These are phyloP conservation scores for Channallabes apus DNA, from an alignment of 2,797 vertebrate genomes.

Conservation along the genomic window DNA sequence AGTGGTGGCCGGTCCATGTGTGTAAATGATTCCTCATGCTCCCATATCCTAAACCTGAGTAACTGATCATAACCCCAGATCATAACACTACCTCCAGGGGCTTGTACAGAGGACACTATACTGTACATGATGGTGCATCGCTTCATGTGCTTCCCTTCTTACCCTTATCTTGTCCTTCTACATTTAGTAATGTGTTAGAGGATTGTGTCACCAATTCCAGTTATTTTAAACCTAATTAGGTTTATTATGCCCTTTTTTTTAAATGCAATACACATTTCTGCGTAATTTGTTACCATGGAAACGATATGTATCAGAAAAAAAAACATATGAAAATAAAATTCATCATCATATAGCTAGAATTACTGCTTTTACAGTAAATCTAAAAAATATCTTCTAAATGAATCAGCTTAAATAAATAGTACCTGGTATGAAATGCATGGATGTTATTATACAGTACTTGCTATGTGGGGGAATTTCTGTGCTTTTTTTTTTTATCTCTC, in stretches of 20 bases:
- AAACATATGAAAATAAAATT: neutral
- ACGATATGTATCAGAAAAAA: neutral
- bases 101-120: too few relatives aligned
- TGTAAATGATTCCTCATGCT: too few relatives aligned
- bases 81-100: too few relatives aligned
- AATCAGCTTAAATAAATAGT: neutral
- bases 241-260: neutral
- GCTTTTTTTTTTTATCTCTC: neutral
- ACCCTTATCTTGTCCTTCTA: too few relatives aligned
- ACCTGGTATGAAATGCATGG: neutral
- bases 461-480: neutral
- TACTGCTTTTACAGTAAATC: neutral
- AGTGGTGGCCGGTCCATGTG: too few relatives aligned
- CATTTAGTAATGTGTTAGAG: too few relatives aligned
- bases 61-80: too few relatives aligned
- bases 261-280: neutral
- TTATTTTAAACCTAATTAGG: too few relatives aligned
- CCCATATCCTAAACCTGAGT: too few relatives aligned
- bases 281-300: neutral
- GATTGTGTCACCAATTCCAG: too few relatives aligned
- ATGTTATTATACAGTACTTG: neutral
- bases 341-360: neutral
- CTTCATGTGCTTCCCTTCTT: too few relatives aligned
- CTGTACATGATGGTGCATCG: too few relatives aligned
- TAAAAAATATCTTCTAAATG: neutral